Conservation (phyloP, 2,797 vertebrate genomes). For the Eulemur mongoz region DNA sequence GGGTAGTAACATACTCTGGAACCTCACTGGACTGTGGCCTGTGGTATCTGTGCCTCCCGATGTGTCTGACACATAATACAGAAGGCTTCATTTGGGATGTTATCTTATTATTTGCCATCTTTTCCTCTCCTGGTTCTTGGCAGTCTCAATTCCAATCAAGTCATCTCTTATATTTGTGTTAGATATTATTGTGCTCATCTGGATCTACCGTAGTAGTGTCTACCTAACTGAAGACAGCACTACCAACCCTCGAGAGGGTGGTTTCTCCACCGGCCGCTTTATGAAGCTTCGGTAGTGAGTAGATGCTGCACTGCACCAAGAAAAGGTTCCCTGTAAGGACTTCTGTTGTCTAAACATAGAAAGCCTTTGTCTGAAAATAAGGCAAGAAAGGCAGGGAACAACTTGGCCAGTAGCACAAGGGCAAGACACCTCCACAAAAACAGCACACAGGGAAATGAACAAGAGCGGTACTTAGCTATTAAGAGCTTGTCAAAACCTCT, state of each 20-base stretch:
- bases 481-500: not conserved
- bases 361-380: not conserved
- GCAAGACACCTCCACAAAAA: not conserved
- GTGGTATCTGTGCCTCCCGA: accelerated
- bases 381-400: not conserved
- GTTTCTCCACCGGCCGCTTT: not conserved
- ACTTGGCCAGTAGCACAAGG: not conserved
- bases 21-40: not conserved
- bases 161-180: not conserved
- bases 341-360: not conserved
- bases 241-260: not conserved
- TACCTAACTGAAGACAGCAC: not conserved
- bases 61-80: not conserved
- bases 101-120: not conserved
- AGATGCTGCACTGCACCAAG: not conserved
- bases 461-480: not conserved
- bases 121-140: not conserved
- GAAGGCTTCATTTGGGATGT: not conserved
- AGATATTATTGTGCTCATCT: not conserved
- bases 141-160: not conserved
- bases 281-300: not conserved
- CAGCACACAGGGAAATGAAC: not conserved
- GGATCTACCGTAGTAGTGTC: not conserved
- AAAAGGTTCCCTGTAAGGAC: not conserved
- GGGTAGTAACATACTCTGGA: not conserved